Conservation (phyloP, 1,140 invertebrate genomes). For the Megalonaias nervosa region DNA sequence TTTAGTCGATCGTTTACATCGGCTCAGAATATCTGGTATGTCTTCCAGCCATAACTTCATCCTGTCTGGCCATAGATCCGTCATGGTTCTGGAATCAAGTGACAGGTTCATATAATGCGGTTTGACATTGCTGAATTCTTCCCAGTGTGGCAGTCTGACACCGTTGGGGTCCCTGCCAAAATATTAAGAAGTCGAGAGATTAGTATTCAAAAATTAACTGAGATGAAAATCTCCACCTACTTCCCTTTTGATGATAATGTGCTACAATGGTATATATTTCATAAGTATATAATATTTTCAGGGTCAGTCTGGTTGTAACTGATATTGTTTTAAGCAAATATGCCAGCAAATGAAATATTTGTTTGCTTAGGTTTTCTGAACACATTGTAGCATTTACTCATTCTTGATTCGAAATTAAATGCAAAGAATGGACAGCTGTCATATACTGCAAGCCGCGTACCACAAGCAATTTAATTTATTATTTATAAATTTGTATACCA, state of each 20-base stretch:
- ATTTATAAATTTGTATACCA: background rate
- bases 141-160: background rate
- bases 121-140: background rate
- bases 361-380: background rate
- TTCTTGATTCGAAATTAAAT: too few relatives aligned
- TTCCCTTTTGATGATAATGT: background rate
- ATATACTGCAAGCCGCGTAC: background rate
- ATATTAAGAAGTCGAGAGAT: background rate
- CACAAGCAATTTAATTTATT: background rate
- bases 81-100: background rate
- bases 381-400: too few relatives aligned
- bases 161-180: constrained; percentile 1
- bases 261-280: background rate
- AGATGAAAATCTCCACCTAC: background rate
- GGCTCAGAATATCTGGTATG: background rate
- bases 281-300: background rate
- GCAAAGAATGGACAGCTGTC: background rate
- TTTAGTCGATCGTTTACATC: too few relatives aligned
- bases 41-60: constrained; percentile 15
- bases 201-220: background rate
- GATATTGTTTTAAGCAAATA: background rate
- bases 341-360: background rate
- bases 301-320: background rate
- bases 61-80: constrained; percentile 12
- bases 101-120: constrained; percentile 13